A percentile compares a stretch with the other conserved stretches of the same genome.
phyloP scores from a whole-genome alignment of 2,888 invertebrate genomes.

The Eupithecia centaureata region DNA sequence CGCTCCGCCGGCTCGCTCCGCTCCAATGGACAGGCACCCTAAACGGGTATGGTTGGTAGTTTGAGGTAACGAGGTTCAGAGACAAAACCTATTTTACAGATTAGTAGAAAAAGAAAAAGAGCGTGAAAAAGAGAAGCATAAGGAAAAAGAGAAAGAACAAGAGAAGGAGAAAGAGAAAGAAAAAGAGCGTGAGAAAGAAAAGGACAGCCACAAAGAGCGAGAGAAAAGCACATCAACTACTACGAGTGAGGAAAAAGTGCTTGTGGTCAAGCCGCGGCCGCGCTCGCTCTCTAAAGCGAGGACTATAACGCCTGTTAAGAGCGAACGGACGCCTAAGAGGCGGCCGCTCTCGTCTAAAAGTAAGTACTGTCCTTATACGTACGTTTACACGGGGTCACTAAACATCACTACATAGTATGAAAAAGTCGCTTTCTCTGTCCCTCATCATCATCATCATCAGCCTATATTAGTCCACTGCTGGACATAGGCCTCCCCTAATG shows the following conservation, averaged over 20 bases:
- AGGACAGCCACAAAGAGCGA: conserved; percentile 58
- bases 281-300: conserved; percentile 75
- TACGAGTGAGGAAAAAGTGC: conserved; percentile 68
- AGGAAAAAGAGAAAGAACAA: conserved; percentile 53
- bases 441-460: no score
- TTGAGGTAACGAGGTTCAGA: neutral
- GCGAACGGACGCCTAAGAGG: conserved; percentile 67
- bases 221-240: conserved; percentile 57
- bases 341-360: conserved; percentile 70
- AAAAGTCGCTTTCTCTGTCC: no score
- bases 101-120: conserved; percentile 48
- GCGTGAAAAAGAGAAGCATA: conserved; percentile 52
- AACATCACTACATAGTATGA: no score
- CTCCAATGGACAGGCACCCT: no score
- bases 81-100: conserved; percentile 11
- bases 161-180: conserved; percentile 59
- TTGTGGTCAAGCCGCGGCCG: conserved; percentile 63
- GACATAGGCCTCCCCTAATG: no score
- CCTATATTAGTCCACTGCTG: no score
- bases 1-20: no score
- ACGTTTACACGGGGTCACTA: no score
- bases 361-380: no score
- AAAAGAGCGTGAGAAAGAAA: conserved; percentile 57
- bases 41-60: neutral
- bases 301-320: conserved; percentile 60